These are phyloP conservation scores for Oedothorax gibbosus DNA, from an alignment of 1,140 invertebrate genomes.

Conservation along the genomic window DNA sequence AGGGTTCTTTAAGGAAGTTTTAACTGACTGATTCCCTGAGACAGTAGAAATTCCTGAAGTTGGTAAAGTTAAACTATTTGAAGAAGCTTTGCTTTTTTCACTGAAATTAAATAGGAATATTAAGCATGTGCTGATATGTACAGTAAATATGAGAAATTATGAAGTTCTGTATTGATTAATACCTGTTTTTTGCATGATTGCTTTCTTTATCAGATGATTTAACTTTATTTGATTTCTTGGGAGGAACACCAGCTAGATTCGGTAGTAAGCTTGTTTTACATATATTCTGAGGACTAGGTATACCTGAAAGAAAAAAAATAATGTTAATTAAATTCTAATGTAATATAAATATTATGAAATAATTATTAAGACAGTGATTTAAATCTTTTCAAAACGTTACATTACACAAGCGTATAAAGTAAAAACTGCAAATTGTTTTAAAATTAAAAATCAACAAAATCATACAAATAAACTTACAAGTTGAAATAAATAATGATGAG, in stretches of 20 bases:
- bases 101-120: slow-evolving; percentile 21
- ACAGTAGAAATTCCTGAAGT: slow-evolving; percentile 44
- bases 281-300: slow-evolving; percentile 51
- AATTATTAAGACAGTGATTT: not conserved
- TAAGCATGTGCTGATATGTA: not conserved
- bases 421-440: not conserved
- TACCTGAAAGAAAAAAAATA: slow-evolving; percentile 43
- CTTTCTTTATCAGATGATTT: slow-evolving; percentile 53
- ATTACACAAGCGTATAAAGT: not conserved
- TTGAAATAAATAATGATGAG: not conserved
- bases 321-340: not conserved
- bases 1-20: slow-evolving; percentile 52
- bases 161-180: not conserved
- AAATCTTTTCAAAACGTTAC: not conserved
- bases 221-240: slow-evolving; percentile 33
- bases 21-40: slow-evolving; percentile 51
- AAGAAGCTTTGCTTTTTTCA: slow-evolving; percentile 47
- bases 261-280: slow-evolving; percentile 50
- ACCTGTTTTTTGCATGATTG: slow-evolving; percentile 54
- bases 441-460: not conserved
- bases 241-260: slow-evolving; percentile 44
- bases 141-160: not conserved
- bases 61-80: slow-evolving; percentile 36
- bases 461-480: not conserved
- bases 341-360: not conserved